phyloP scores from a whole-genome alignment of 2,113 vertebrate genomes.

The Fukomys damarensis region DNA sequence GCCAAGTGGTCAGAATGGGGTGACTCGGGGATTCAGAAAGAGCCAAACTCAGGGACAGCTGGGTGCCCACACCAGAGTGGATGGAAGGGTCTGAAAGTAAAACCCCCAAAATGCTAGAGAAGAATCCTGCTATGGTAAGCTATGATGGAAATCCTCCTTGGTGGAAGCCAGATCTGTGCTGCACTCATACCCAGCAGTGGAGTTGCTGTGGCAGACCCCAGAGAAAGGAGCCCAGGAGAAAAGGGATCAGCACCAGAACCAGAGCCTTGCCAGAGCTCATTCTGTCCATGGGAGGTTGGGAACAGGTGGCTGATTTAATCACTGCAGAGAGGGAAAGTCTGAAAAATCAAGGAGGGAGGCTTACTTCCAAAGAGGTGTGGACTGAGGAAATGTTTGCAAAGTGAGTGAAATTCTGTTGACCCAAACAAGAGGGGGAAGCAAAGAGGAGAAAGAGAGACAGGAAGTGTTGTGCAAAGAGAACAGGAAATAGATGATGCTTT shows the following conservation, averaged over 20 bases:
- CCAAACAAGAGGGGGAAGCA: not conserved
- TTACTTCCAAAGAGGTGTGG: not conserved
- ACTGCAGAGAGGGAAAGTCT: rapidly evolving
- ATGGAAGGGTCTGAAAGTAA: not conserved
- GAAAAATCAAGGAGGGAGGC: not conserved
- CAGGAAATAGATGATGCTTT: not conserved
- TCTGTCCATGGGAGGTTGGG: rapidly evolving
- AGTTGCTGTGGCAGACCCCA: rapidly evolving
- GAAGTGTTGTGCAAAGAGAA: not conserved
- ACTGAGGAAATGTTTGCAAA: not conserved
- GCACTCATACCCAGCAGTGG: rapidly evolving
- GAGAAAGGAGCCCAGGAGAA: rapidly evolving
- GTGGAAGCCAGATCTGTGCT: rapidly evolving
- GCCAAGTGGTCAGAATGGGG: not conserved
- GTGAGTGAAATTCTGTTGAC: too few relatives aligned
- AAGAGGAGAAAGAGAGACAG: not conserved
- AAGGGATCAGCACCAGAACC: rapidly evolving
- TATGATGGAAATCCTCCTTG: not conserved
- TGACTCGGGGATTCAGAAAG: not conserved
- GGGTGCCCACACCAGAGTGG: not conserved
- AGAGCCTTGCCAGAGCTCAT: rapidly evolving
- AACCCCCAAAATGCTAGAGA: not conserved
- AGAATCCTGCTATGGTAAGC: rapidly evolving
- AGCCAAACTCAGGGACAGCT: not conserved
- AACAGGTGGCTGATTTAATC: too few relatives aligned